Base-by-base conservation (phyloP, 2,888 invertebrate genomes). In the Syrphus vitripennis region DNA sequence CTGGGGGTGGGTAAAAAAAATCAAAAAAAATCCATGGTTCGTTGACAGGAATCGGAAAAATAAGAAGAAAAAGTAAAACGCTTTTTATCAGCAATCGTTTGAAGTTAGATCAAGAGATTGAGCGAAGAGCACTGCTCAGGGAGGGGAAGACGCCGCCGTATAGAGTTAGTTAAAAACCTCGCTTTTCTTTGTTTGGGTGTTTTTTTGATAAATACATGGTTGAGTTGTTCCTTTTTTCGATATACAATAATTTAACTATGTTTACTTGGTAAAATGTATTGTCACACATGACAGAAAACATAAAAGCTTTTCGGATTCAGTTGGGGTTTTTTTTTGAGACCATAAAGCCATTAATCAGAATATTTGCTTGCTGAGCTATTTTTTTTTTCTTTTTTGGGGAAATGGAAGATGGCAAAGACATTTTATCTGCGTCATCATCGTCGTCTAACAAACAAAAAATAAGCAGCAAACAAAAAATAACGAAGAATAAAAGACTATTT, bases 11-110 rank as follows among this genome's bases (percentile, higher is more conserved):
- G 6, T 14, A 37, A 37, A 59, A n/a, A 14, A 26, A 63, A 59
- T 1, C 10, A 34, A 34, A 12, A 6, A 12, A 34, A 71, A 71
- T 29, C 71, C 29, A 77, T 24, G 84, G 59, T 81, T 84, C 76
- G 72, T 72, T 84, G 67, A 61, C 72, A 59, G 61, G 67, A 40
- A 84, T 80, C 59, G 21, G 61, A 80, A 59, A 48, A 65, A 29
- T 4, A 45, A 16, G 26, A 0, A 5, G 29, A 6, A 31, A 45
- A 40, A 9, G 74, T 48, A 50, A 48, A 31, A 80, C 71, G 55
- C 63, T 84, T 72, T 37, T 69, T 84, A 65, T 72, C 79, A 81
- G 76, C 72, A 67, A 63, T 84, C 81, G 76, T 84, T 80, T 80
- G 75, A 84, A 50, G 80, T 75, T 45, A 34, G 34, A 69, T 72